Conservation (phyloP, 2,888 invertebrate species). For the Ditylenchus weischeri region DNA sequence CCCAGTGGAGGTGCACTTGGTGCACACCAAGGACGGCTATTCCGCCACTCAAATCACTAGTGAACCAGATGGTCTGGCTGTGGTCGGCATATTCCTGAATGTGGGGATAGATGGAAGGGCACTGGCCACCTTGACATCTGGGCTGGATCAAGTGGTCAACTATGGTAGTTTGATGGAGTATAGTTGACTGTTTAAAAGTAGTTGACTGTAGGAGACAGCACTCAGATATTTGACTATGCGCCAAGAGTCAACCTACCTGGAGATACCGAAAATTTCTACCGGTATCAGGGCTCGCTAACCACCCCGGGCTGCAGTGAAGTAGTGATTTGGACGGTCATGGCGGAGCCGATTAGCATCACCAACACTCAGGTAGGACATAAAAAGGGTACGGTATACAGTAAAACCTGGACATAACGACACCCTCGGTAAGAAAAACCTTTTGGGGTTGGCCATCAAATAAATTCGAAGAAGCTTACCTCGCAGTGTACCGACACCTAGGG, state of each 20-base stretch:
- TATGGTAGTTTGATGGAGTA: constrained; percentile 19
- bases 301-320: constrained; percentile 56
- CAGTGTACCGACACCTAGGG: no score
- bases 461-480: no score
- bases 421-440: no score
- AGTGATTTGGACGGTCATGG: constrained; percentile 56
- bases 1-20: constrained; percentile 60
- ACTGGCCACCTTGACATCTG: constrained; percentile 36
- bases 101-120: constrained; percentile 41
- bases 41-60: constrained; percentile 37
- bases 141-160: constrained; percentile 35
- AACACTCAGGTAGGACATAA: constrained; percentile 32
- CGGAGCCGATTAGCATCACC: constrained; percentile 52
- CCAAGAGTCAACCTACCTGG: constrained; percentile 14
- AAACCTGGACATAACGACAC: no score
- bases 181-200: background rate
- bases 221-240: constrained; percentile 23
- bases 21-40: constrained; percentile 51
- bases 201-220: constrained; percentile 5
- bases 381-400: no score
- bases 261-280: constrained; percentile 35
- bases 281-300: constrained; percentile 58
- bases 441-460: no score
- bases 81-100: constrained; percentile 51
- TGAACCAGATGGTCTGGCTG: constrained; percentile 49